phyloP scores from a whole-genome alignment of 1,140 invertebrate species.

The Drosophila sturtevanti region DNA sequence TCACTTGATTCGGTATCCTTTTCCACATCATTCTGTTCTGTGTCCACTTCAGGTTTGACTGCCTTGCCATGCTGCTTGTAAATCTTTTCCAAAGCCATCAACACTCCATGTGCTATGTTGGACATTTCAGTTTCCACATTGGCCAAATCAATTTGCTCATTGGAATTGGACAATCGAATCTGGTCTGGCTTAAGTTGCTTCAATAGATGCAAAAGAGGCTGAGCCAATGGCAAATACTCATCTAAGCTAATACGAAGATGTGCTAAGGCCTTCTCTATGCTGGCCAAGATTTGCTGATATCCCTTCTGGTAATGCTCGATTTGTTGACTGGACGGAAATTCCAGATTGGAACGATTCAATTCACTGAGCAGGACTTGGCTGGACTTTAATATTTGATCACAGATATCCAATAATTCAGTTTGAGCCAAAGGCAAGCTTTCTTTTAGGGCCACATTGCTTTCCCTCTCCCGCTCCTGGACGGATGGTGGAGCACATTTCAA shows the following conservation, averaged over 20 bases:
- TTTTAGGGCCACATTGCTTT: slow-evolving; percentile 24
- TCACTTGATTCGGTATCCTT: slow-evolving; percentile 26
- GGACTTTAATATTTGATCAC: slow-evolving; percentile 37
- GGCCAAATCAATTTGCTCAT: slow-evolving; percentile 35
- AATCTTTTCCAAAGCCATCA: slow-evolving; percentile 87
- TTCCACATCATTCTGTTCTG: slow-evolving; percentile 16
- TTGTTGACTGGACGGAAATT: slow-evolving; percentile 44
- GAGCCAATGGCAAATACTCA: slow-evolving; percentile 62
- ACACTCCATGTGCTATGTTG: slow-evolving; percentile 85
- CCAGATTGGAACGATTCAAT: slow-evolving; percentile 29
- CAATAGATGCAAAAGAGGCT: slow-evolving; percentile 54
- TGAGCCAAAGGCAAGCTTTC: slow-evolving; percentile 17
- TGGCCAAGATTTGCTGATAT: slow-evolving; percentile 37
- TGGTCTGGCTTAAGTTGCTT: slow-evolving; percentile 11
- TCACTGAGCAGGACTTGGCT: slow-evolving; percentile 43
- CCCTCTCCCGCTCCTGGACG: slow-evolving; percentile 6
- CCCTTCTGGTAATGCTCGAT: slow-evolving; percentile 29
- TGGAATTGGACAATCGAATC: background rate
- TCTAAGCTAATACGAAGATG: slow-evolving; percentile 20
- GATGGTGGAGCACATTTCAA: slow-evolving; percentile 52
- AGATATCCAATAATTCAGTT: slow-evolving; percentile 32
- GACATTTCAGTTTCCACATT: slow-evolving; percentile 83
- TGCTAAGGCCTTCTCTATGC: slow-evolving; percentile 38
- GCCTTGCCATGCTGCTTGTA: slow-evolving; percentile 86
- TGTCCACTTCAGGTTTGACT: slow-evolving; percentile 8